These are phyloP conservation scores for Lytechinus pictus DNA, from an alignment of 35 echinoderm and acorn worm genomes.

Conservation along the genomic window DNA sequence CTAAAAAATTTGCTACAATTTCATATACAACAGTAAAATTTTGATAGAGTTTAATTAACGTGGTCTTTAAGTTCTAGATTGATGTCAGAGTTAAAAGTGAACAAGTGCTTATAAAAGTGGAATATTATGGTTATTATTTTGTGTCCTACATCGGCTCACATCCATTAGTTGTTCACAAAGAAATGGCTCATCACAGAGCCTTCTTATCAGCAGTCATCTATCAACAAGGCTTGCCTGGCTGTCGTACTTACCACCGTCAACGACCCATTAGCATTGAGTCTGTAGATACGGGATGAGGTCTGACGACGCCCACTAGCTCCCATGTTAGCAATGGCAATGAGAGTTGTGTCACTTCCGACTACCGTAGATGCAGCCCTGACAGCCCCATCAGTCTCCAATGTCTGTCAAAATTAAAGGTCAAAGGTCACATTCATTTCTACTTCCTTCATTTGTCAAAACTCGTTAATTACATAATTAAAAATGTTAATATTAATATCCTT, in stretches of 20 bases:
- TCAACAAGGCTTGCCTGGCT: background rate
- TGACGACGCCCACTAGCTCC: constrained; percentile 60
- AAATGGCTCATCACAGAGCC: too few relatives aligned
- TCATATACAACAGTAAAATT: background rate
- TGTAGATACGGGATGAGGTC: constrained; percentile 73
- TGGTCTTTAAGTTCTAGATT: background rate
- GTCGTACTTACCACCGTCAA: constrained; percentile 73
- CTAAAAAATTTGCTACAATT: too few relatives aligned
- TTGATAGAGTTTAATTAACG: background rate
- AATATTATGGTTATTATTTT: too few relatives aligned
- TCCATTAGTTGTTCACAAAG: too few relatives aligned
- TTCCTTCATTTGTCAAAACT: too few relatives aligned
- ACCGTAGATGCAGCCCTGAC: constrained; percentile 53
- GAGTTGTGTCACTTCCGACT: constrained; percentile 64
- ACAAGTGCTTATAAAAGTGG: too few relatives aligned
- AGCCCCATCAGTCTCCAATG: constrained; percentile 85
- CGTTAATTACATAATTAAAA: too few relatives aligned
- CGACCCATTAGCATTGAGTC: constrained; percentile 56
- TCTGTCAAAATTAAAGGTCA: constrained; percentile 46
- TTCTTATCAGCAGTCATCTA: too few relatives aligned
- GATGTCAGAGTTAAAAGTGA: background rate
- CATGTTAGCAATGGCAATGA: constrained; percentile 82
- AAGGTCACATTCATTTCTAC: too few relatives aligned
- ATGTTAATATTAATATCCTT: too few relatives aligned
- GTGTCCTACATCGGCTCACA: too few relatives aligned